Evolutionary conservation across 2,888 invertebrate genomes (phyloP).

Genomic region (Amaurobius ferox): DNA sequence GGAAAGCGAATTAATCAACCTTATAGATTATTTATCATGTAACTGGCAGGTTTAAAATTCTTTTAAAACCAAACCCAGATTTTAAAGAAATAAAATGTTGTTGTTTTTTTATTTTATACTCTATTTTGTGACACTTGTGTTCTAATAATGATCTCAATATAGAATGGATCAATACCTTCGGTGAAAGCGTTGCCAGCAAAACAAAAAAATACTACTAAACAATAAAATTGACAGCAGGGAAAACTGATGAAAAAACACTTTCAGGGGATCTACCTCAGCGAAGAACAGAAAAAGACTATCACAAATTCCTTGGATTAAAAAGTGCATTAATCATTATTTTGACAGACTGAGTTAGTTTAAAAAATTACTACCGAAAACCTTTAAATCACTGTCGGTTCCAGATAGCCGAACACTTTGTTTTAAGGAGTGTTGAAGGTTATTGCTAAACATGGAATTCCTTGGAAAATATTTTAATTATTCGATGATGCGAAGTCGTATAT

Average conservation of each 20-base stretch:
- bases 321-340: constrained; percentile 8
- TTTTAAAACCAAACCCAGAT: background rate
- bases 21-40: background rate
- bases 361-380: background rate
- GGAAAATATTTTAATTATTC: too few relatives aligned
- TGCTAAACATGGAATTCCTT: too few relatives aligned
- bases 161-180: background rate
- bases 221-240: background rate
- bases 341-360: background rate
- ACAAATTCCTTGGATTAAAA: background rate
- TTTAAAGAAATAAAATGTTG: background rate
- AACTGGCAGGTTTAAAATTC: background rate
- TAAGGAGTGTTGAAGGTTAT: too few relatives aligned
- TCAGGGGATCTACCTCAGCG: background rate
- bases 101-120: background rate
- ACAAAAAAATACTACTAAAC: background rate
- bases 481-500: too few relatives aligned
- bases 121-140: background rate
- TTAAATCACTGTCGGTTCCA: constrained; percentile 3
- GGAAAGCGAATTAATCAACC: background rate
- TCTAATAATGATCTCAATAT: background rate
- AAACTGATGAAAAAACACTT: background rate
- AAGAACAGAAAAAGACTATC: background rate
- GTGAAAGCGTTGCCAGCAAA: background rate
- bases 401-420: background rate